phyloP scores from a whole-genome alignment of 1,140 invertebrate species.

The Caenorhabditis briggsae region DNA sequence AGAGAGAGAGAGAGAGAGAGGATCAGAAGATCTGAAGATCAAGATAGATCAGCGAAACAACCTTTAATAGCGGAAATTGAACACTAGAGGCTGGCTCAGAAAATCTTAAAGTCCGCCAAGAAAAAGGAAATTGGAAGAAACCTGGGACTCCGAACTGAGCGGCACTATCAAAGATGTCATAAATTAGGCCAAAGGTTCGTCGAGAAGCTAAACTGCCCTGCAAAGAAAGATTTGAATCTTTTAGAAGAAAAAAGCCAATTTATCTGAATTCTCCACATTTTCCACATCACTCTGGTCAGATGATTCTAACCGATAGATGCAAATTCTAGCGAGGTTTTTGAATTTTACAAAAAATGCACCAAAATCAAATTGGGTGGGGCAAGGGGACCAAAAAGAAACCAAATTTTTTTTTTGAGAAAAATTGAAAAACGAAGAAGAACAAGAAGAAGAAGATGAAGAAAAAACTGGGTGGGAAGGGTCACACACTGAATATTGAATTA shows the following conservation, averaged over 20 bases:
- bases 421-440: not conserved
- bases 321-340: not conserved
- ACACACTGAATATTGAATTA: conserved; percentile 56
- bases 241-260: conserved; percentile 7
- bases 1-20: too few species aligned
- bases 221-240: conserved; percentile 35
- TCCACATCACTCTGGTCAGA: conserved; percentile 9
- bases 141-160: not conserved
- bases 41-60: too few species aligned
- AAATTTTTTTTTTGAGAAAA: not conserved
- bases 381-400: not conserved
- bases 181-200: conserved; percentile 24
- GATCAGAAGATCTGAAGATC: too few species aligned
- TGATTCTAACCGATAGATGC: conserved; percentile 25
- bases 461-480: conserved; percentile 40
- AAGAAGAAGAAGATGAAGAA: not conserved
- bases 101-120: too few species aligned
- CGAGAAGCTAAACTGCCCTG: not conserved
- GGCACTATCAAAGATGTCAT: conserved; percentile 48
- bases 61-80: too few species aligned
- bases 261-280: not conserved
- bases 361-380: not conserved
- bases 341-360: conserved; percentile 20
- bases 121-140: too few species aligned
- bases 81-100: too few species aligned